Base-by-base conservation (phyloP, 2,888 invertebrate genomes). In the Xanthorhoe spadicearia region DNA sequence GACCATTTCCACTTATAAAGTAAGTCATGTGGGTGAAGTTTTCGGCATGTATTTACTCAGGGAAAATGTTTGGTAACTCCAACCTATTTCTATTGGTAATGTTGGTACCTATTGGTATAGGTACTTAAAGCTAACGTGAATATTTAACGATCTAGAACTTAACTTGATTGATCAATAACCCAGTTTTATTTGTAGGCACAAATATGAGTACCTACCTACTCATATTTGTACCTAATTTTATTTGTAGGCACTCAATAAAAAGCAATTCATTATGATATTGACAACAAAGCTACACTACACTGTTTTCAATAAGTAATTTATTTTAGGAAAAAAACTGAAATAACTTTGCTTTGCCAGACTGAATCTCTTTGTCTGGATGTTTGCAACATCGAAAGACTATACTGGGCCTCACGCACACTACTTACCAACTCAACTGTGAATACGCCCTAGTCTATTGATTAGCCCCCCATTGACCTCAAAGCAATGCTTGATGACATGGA, bases 401-500 rank as follows among this genome's bases (percentile, higher is more conserved):
- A 43, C 38, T 13, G 32, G 28, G 10, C 60, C 28, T 17, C 23
- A 61, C 53, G 17, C 32, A 48, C 53, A 53, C 52, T 23, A 23
- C 19, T 3, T 18, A 58, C 19, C 13, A n/a, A 35, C 23, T 50
- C 17, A 48, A 49, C 49, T 19, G 32, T 13, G 13, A 18, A 35
- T 35, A 51, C 38, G 50, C 46, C 23, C 59, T 59, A 19, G 59
- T 38, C 56, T 38, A 61, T 54, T 58, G 49, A 46, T 32, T 61
- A 52, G 56, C 53, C 43, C 54, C 63, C 59, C 28, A 56, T 60
- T 59, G 63, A 63, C 63, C 67, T 67, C 49, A 60, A 49, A 48
- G 48, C 15, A 48, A 48, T 63, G 56, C 60, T 60, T 54, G 60
- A 2, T 60, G 63, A 28, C 28, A 17, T 52, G 67, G 60, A 63